phyloP scores from a whole-genome alignment of 2,888 invertebrate species.

The Rhagium mordax region DNA sequence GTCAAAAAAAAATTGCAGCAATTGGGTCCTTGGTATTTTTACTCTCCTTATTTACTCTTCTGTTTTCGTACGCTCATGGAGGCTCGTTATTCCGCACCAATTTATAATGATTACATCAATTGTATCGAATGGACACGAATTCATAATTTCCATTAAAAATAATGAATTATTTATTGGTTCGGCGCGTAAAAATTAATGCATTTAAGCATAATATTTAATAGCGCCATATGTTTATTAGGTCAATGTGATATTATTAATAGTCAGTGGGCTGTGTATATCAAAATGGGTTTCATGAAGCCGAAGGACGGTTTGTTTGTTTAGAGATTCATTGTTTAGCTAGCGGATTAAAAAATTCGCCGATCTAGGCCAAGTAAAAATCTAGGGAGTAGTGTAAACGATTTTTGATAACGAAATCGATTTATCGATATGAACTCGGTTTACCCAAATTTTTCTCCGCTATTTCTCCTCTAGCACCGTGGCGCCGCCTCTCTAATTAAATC shows the following conservation, averaged over 20 bases:
- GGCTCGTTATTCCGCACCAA: neutral
- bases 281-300: neutral
- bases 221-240: conserved; percentile 2
- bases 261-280: neutral
- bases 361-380: neutral
- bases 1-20: no score
- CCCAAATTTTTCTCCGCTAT: no score
- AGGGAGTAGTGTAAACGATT: no score
- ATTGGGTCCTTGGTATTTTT: no score
- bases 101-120: neutral
- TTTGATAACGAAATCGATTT: no score
- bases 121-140: neutral
- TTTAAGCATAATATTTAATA: neutral
- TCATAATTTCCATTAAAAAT: neutral
- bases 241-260: conserved; percentile 16
- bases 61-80: no score
- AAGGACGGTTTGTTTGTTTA: conserved; percentile 1
- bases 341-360: neutral
- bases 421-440: no score
- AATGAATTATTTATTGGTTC: neutral
- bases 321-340: neutral
- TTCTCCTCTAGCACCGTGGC: no score
- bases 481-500: no score
- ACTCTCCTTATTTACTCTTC: no score
- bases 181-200: neutral